Percentiles rank a stretch among this genome's conserved stretches.
These are phyloP conservation scores for Gastrophysa polygoni DNA, from an alignment of 2,888 invertebrate species.

Conservation along the genomic window DNA sequence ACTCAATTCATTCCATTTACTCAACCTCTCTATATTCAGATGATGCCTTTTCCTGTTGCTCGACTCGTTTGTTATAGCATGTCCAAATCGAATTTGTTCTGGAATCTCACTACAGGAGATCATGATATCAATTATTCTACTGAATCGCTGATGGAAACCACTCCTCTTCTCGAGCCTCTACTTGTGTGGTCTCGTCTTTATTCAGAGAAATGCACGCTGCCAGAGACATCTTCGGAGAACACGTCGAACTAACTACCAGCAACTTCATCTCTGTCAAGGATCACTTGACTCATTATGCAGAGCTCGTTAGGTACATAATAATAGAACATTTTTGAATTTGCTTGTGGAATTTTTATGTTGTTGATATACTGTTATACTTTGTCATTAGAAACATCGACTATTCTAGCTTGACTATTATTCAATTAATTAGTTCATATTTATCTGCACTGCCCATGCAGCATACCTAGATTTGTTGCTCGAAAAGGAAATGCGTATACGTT, in stretches of 20 bases:
- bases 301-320: too few species aligned
- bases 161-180: constrained; percentile 24
- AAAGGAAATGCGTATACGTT: too few species aligned
- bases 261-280: background rate
- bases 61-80: background rate
- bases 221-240: constrained; percentile 25
- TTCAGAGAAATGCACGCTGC: constrained; percentile 20
- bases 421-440: too few species aligned
- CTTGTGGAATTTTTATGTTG: too few species aligned
- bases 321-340: too few species aligned
- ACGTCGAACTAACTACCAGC: background rate
- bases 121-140: constrained; percentile 29
- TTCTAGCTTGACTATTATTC: too few species aligned
- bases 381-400: too few species aligned
- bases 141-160: constrained; percentile 25
- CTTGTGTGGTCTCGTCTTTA: constrained; percentile 39
- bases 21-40: background rate
- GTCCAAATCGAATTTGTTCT: constrained; percentile 17
- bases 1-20: background rate
- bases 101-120: constrained; percentile 16
- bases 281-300: constrained; percentile 12
- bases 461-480: too few species aligned
- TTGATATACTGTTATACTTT: too few species aligned
- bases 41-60: too few species aligned
- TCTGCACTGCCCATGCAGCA: too few species aligned